These are phyloP conservation scores for Megalopta genalis DNA, from an alignment of 1,140 invertebrate genomes.

Conservation along the genomic window DNA sequence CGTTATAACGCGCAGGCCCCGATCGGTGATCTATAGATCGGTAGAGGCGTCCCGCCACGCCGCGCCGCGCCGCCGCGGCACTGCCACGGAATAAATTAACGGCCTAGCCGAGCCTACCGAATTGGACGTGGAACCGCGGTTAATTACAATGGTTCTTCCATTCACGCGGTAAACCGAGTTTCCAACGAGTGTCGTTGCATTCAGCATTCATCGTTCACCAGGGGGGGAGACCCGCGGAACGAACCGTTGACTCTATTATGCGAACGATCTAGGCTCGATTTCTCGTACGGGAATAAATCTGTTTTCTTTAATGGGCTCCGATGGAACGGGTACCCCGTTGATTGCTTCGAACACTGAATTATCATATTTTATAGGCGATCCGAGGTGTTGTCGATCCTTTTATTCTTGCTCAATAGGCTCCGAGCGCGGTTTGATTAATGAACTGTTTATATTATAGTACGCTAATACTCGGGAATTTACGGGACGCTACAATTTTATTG, in stretches of 20 bases:
- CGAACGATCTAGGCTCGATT: neutral
- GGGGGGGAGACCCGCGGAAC: neutral
- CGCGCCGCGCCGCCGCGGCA: neutral
- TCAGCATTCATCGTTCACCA: neutral
- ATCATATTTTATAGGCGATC: too few species aligned
- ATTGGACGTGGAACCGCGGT: neutral
- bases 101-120: neutral
- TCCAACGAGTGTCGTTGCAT: neutral
- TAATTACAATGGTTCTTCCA: slow-evolving; percentile 26
- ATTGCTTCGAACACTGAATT: too few species aligned
- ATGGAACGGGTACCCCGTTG: too few species aligned
- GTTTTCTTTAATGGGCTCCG: neutral
- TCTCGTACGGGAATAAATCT: neutral
- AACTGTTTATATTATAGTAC: too few species aligned
- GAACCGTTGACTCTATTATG: neutral
- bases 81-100: slow-evolving; percentile 30
- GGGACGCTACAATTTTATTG: too few species aligned
- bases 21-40: slow-evolving; percentile 60
- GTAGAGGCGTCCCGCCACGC: slow-evolving; percentile 4
- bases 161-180: neutral
- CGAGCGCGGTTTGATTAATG: too few species aligned
- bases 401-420: too few species aligned
- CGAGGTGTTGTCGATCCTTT: too few species aligned
- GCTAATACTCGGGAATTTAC: too few species aligned
- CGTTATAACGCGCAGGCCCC: slow-evolving; percentile 48